Evolutionary conservation across 1,140 invertebrate species (phyloP).

Genomic region (Diachasmimorpha longicaudata): DNA sequence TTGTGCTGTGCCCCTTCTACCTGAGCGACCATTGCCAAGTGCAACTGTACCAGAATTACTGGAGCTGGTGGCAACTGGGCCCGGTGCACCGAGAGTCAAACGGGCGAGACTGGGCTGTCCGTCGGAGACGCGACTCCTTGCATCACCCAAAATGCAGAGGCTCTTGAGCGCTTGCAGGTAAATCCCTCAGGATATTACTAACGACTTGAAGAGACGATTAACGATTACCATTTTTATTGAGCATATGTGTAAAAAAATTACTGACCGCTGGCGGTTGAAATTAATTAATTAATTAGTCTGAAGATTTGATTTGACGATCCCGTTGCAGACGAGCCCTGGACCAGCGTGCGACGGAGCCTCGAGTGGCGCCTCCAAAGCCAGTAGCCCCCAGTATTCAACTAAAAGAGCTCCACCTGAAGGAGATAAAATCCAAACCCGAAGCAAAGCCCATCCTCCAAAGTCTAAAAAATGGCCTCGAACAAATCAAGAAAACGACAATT

Average conservation of each 20-base stretch:
- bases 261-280: too few relatives aligned
- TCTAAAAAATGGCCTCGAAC: slow-evolving; percentile 53
- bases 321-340: slow-evolving; percentile 56
- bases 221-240: too few relatives aligned
- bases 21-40: slow-evolving; percentile 51
- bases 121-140: slow-evolving; percentile 54
- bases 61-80: slow-evolving; percentile 55
- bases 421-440: slow-evolving; percentile 56
- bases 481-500: slow-evolving; percentile 56
- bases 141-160: slow-evolving; percentile 58
- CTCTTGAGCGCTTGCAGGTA: slow-evolving; percentile 60
- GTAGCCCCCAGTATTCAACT: slow-evolving; percentile 38
- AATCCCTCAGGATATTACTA: background rate
- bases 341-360: slow-evolving; percentile 55
- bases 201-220: background rate
- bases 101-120: slow-evolving; percentile 53
- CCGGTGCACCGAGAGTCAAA: slow-evolving; percentile 55
- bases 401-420: slow-evolving; percentile 55
- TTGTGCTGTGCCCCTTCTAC: slow-evolving; percentile 55
- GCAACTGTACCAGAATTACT: slow-evolving; percentile 53
- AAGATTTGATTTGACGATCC: too few relatives aligned
- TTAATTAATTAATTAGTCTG: too few relatives aligned
- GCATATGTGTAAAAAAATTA: too few relatives aligned
- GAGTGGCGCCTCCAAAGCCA: slow-evolving; percentile 54
- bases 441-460: slow-evolving; percentile 57